A percentile compares a stretch with the other conserved stretches of the same genome.
These are phyloP conservation scores for Molothrus aeneus DNA, from an alignment of 2,797 vertebrate species.

Conservation along the genomic window DNA sequence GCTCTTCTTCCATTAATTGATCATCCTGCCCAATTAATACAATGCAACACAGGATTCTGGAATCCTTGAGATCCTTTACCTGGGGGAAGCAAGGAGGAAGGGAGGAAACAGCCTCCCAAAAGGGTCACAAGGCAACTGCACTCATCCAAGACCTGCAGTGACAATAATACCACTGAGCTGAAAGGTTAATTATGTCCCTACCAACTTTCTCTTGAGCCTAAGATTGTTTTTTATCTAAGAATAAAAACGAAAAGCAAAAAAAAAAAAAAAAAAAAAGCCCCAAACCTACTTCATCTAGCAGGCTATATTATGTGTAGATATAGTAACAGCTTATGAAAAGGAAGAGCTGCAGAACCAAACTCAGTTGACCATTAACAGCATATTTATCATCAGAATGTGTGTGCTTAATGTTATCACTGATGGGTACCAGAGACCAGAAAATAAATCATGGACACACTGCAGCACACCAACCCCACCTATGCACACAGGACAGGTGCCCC, in stretches of 20 bases:
- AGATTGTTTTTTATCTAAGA: background rate
- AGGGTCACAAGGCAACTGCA: conserved; percentile 20
- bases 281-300: background rate
- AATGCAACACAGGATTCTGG: conserved; percentile 34
- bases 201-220: background rate
- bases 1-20: conserved; percentile 78
- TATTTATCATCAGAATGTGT: background rate
- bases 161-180: background rate
- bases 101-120: background rate
- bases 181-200: conserved; percentile 46
- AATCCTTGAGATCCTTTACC: conserved; percentile 62
- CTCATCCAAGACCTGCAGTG: background rate
- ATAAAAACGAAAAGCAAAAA: background rate
- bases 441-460: background rate
- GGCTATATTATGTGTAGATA: background rate
- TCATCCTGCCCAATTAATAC: conserved; percentile 77
- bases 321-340: background rate
- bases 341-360: background rate
- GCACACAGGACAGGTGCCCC: background rate
- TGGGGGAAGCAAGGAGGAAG: conserved; percentile 24
- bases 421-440: background rate
- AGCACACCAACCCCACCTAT: background rate
- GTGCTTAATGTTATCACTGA: background rate
- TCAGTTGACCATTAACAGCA: background rate
- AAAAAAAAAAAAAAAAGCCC: background rate